phyloP scores from a whole-genome alignment of 2,113 vertebrate species.

The Chitala chitala region DNA sequence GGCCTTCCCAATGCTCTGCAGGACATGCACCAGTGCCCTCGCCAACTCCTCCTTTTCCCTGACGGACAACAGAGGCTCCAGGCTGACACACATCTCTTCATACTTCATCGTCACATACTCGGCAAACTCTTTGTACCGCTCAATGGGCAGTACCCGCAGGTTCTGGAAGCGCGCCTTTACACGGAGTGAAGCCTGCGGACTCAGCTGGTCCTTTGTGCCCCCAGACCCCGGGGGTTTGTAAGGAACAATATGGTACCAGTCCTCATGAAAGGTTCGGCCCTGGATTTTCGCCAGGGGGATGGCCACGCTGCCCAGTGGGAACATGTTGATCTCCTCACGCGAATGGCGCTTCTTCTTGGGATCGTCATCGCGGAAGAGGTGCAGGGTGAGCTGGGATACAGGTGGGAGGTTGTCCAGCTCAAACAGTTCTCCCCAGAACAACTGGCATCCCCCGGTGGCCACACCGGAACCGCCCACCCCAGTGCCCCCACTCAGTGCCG shows the following conservation, averaged over 20 bases:
- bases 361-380: conserved; percentile 70
- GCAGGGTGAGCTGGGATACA: conserved; percentile 66
- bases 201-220: conserved; percentile 53
- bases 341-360: conserved; percentile 66
- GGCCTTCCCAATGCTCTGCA: conserved; percentile 85
- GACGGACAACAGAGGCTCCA: conserved; percentile 76
- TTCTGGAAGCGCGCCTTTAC: conserved; percentile 76
- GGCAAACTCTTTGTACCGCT: conserved; percentile 88
- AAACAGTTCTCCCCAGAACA: conserved; percentile 81
- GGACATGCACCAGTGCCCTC: conserved; percentile 75
- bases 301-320: conserved; percentile 65
- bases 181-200: conserved; percentile 62
- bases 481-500: conserved; percentile 31
- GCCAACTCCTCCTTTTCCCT: conserved; percentile 87
- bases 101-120: conserved; percentile 85
- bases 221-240: conserved; percentile 50
- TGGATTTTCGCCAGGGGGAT: conserved; percentile 62
- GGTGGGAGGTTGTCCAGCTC: conserved; percentile 80
- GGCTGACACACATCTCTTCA: conserved; percentile 66
- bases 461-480: conserved; percentile 38
- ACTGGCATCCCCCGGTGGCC: conserved; percentile 49
- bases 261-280: conserved; percentile 66
- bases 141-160: conserved; percentile 77
- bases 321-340: conserved; percentile 48
- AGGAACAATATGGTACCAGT: conserved; percentile 68